Conservation (phyloP, 2,113 vertebrate species). For the Dasyornis broadbenti region DNA sequence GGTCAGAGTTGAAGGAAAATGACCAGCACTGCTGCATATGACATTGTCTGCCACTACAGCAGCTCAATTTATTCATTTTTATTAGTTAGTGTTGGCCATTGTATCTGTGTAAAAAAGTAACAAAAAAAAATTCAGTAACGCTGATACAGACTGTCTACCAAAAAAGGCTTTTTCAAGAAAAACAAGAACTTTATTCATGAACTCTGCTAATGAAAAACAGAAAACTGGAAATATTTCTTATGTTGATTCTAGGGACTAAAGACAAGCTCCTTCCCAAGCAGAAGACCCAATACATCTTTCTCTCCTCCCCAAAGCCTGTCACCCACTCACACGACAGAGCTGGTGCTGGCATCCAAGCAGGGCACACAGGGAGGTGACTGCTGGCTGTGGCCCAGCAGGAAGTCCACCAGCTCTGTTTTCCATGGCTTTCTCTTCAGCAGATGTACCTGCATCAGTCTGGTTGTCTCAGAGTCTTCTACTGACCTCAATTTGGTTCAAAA, state of each 20-base stretch:
- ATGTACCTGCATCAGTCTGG: background rate
- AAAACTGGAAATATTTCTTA: background rate
- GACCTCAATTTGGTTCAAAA: background rate
- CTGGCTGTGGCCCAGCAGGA: background rate
- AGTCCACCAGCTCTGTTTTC: background rate
- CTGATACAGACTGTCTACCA: background rate
- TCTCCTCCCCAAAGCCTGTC: background rate
- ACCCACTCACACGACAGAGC: background rate
- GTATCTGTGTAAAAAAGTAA: background rate
- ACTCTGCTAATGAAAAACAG: background rate
- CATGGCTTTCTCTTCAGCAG: background rate
- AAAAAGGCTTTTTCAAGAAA: background rate
- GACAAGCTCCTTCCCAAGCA: background rate
- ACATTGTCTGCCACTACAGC: background rate
- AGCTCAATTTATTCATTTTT: background rate
- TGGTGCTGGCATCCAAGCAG: background rate
- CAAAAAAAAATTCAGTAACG: background rate
- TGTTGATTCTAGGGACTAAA: background rate
- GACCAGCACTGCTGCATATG: background rate
- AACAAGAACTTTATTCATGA: background rate
- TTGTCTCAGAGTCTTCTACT: background rate
- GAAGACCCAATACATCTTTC: background rate
- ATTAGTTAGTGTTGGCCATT: background rate
- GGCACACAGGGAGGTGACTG: background rate
- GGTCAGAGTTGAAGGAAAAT: background rate